These are phyloP conservation scores for Hirundichthys speculiger DNA, from an alignment of 2,113 vertebrate genomes.

Conservation along the genomic window DNA sequence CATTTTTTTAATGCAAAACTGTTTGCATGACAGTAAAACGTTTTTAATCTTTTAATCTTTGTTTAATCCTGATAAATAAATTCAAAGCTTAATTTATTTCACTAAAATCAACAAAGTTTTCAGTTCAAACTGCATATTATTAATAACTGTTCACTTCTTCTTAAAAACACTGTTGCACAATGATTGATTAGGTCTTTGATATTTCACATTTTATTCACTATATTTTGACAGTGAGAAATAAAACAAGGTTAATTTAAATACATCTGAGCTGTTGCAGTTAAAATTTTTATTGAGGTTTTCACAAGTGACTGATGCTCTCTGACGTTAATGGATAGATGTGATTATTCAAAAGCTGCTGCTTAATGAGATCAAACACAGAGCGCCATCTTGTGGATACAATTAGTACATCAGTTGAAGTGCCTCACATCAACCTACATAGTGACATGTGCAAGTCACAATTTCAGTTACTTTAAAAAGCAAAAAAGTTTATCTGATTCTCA, in stretches of 20 bases:
- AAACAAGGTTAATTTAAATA: too few relatives aligned
- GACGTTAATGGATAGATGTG: not conserved
- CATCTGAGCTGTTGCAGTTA: too few relatives aligned
- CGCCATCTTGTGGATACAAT: constrained; percentile 53
- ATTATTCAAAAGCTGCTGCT: not conserved
- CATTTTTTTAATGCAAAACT: too few relatives aligned
- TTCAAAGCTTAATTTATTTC: not conserved
- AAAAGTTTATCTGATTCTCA: too few relatives aligned
- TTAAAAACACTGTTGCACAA: not conserved
- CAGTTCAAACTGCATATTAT: not conserved
- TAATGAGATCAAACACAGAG: too few relatives aligned
- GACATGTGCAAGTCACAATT: too few relatives aligned
- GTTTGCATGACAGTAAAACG: too few relatives aligned
- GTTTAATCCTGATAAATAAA: constrained; percentile 2
- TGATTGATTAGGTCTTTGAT: not conserved
- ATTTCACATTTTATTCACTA: not conserved
- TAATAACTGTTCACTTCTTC: not conserved
- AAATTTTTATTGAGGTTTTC: too few relatives aligned
- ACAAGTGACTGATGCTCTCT: not conserved
- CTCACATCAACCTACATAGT: too few relatives aligned
- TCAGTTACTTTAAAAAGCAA: too few relatives aligned
- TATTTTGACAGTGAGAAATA: not conserved
- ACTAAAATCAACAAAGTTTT: not conserved
- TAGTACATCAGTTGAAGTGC: constrained; percentile 15
- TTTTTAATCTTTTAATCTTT: constrained; percentile 6